Conservation (phyloP, 2,888 invertebrate genomes). For the Alsophila aescularia region DNA sequence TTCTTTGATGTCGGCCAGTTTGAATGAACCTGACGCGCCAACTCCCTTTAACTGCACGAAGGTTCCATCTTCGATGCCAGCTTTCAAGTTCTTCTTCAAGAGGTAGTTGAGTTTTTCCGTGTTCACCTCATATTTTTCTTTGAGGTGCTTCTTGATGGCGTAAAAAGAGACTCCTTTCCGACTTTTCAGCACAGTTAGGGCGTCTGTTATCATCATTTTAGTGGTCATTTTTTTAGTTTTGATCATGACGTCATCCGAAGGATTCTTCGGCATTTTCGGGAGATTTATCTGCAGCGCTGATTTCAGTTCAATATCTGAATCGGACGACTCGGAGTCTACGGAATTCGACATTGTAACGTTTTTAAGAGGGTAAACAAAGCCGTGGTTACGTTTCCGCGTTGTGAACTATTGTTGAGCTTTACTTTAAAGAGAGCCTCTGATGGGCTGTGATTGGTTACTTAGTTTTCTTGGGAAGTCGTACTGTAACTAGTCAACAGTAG, state of each 20-base stretch:
- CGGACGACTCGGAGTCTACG: constrained; percentile 23
- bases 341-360: constrained; percentile 38
- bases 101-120: constrained; percentile 58
- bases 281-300: constrained; percentile 44
- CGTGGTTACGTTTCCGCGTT: not conserved
- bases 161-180: constrained; percentile 70
- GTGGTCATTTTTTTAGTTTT: constrained; percentile 61
- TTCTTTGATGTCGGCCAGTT: constrained; percentile 51
- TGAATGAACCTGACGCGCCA: constrained; percentile 72
- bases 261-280: constrained; percentile 41
- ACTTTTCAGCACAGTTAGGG: constrained; percentile 55
- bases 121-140: constrained; percentile 59
- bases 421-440: constrained; percentile 42
- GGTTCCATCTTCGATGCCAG: constrained; percentile 60
- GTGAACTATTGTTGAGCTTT: constrained; percentile 30
- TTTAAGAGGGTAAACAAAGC: not conserved
- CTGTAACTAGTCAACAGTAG: too few species aligned
- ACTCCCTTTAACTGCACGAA: constrained; percentile 67
- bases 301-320: constrained; percentile 51
- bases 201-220: constrained; percentile 65
- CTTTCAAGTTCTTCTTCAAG: constrained; percentile 67
- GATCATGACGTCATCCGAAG: constrained; percentile 41
- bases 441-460: constrained; percentile 7
- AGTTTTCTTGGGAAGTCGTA: not conserved
- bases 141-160: constrained; percentile 70